phyloP scores from a whole-genome alignment of 2,888 invertebrate genomes.

The Calliphora vomitoria region DNA sequence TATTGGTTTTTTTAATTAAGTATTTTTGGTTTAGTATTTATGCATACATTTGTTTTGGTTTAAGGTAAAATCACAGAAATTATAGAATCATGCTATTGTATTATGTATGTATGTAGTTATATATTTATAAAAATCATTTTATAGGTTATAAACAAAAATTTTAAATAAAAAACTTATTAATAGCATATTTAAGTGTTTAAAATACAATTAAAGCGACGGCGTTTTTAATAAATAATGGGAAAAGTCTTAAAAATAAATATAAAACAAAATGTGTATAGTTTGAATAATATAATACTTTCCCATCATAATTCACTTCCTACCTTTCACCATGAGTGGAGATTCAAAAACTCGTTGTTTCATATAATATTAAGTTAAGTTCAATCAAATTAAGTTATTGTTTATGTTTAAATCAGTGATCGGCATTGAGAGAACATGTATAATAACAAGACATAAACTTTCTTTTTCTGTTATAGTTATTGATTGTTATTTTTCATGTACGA shows the following conservation, averaged over 20 bases:
- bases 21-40: conserved; percentile 25
- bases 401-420: no score
- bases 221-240: no score
- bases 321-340: no score
- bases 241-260: not conserved
- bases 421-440: no score
- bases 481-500: no score
- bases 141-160: not conserved
- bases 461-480: no score
- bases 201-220: conserved; percentile 49
- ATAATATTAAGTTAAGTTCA: no score
- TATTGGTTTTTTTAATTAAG: conserved; percentile 35
- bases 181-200: not conserved
- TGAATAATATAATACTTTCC: no score
- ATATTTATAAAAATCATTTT: not conserved
- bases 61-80: conserved; percentile 70
- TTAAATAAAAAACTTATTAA: not conserved
- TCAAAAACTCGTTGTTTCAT: no score
- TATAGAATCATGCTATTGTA: conserved; percentile 57
- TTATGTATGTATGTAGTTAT: not conserved
- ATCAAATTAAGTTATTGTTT: no score
- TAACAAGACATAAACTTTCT: no score
- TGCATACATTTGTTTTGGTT: conserved; percentile 48
- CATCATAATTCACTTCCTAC: no score
- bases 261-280: not conserved